phyloP scores from a whole-genome alignment of 2,797 vertebrate species.

The Kryptolebias ocellatus region DNA sequence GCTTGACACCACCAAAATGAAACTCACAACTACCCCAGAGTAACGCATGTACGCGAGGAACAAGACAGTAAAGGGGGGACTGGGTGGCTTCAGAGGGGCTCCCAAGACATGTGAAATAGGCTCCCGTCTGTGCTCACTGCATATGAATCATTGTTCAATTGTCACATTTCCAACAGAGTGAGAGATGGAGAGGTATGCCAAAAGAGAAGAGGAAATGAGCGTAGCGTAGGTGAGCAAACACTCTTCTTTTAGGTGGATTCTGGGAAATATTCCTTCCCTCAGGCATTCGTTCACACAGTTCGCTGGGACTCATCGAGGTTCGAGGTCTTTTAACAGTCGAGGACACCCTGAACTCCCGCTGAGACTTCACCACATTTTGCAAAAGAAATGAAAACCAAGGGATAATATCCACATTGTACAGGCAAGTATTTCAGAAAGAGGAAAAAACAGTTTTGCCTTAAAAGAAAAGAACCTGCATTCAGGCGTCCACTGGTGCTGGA shows the following conservation, averaged over 20 bases:
- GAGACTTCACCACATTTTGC: conserved; percentile 45
- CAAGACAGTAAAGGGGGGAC: not conserved
- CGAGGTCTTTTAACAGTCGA: conserved; percentile 51
- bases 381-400: conserved; percentile 49
- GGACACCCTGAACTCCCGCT: conserved; percentile 42
- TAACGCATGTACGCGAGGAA: conserved; percentile 15
- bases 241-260: conserved; percentile 52
- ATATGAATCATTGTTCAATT: conserved; percentile 67
- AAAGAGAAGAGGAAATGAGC: conserved; percentile 42
- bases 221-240: conserved; percentile 60
- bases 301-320: conserved; percentile 43
- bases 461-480: conserved; percentile 27
- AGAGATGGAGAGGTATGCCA: conserved; percentile 52
- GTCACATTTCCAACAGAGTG: conserved; percentile 53
- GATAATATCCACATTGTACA: conserved; percentile 50
- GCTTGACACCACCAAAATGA: conserved; percentile 31
- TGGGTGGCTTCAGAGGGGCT: conserved; percentile 31
- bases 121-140: conserved; percentile 45
- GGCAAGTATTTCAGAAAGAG: conserved; percentile 29
- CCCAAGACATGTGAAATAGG: conserved; percentile 48
- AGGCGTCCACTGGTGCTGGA: conserved; percentile 36
- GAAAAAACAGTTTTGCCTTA: conserved; percentile 44
- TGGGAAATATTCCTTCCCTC: conserved; percentile 53
- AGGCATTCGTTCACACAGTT: conserved; percentile 31
- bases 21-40: conserved; percentile 34